These are phyloP conservation scores for Noctua fimbriata DNA, from an alignment of 2,888 invertebrate genomes.

Conservation along the genomic window DNA sequence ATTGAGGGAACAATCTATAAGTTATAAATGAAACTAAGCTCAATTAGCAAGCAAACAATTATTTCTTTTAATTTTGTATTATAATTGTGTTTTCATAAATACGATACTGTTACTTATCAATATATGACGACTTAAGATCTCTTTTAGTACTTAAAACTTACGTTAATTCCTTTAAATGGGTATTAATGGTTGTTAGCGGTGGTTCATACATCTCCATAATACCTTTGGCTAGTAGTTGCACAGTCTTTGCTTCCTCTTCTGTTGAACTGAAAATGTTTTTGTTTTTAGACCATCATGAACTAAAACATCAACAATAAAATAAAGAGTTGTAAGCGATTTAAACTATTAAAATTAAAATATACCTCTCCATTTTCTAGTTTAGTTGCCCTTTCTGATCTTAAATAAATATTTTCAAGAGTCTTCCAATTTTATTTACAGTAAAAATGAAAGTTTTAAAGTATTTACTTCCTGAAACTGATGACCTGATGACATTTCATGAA, in stretches of 20 bases:
- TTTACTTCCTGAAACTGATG: conserved; percentile 27
- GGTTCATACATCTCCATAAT: conserved; percentile 86
- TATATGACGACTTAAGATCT: not conserved
- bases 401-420: not conserved
- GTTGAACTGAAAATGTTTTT: conserved; percentile 51
- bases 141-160: conserved; percentile 73
- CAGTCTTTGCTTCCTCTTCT: conserved; percentile 79
- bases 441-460: conserved; percentile 23
- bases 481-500: conserved; percentile 36
- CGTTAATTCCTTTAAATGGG: conserved; percentile 87
- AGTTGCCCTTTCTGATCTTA: not conserved
- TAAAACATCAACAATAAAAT: conserved; percentile 16
- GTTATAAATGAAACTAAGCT: not conserved
- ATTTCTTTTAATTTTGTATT: not conserved
- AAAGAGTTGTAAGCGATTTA: not conserved
- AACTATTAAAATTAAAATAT: not conserved
- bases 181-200: conserved; percentile 85
- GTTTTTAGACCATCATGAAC: not conserved
- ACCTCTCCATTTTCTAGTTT: conserved; percentile 48
- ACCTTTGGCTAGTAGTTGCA: conserved; percentile 83
- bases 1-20: not conserved
- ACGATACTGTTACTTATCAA: not conserved
- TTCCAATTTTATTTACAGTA: not conserved
- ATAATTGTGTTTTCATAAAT: not conserved
- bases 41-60: not conserved